phyloP scores from a whole-genome alignment of 2,797 vertebrate species.

The Chromis chromis region DNA sequence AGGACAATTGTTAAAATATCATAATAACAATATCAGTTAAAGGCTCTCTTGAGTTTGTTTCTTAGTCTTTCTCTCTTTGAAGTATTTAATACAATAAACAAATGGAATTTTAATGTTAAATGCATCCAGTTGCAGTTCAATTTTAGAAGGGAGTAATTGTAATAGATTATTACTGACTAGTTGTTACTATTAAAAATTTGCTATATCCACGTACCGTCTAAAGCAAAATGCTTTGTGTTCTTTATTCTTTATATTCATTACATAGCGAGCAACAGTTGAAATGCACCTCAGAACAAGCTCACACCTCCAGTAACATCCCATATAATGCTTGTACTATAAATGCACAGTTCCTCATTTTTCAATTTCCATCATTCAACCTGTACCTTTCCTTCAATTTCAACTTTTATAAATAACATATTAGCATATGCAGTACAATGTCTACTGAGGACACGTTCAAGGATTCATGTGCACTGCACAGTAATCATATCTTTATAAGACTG shows the following conservation, averaged over 20 bases:
- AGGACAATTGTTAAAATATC: background rate
- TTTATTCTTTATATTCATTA: background rate
- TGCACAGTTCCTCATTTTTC: background rate
- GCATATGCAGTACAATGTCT: slow-evolving; percentile 26
- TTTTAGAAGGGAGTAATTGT: background rate
- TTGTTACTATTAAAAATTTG: background rate
- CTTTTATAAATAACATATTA: slow-evolving; percentile 19
- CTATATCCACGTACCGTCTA: background rate
- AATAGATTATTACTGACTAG: no score
- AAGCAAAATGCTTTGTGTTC: background rate
- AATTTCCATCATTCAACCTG: background rate
- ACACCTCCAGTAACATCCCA: background rate
- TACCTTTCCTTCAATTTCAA: slow-evolving; percentile 22
- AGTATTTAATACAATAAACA: background rate
- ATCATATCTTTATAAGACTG: slow-evolving; percentile 50
- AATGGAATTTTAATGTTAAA: background rate
- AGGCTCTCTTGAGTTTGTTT: background rate
- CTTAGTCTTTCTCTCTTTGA: background rate
- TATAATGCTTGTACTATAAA: background rate
- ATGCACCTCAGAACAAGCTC: background rate
- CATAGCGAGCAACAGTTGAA: background rate
- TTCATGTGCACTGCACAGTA: slow-evolving; percentile 40
- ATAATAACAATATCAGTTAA: background rate
- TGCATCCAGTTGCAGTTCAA: background rate
- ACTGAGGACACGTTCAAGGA: slow-evolving; percentile 45